Evolutionary conservation across 2,797 vertebrate species (phyloP), one percentile per base, ranked within the genome.

Genomic region (Parambassis ranga): DNA sequence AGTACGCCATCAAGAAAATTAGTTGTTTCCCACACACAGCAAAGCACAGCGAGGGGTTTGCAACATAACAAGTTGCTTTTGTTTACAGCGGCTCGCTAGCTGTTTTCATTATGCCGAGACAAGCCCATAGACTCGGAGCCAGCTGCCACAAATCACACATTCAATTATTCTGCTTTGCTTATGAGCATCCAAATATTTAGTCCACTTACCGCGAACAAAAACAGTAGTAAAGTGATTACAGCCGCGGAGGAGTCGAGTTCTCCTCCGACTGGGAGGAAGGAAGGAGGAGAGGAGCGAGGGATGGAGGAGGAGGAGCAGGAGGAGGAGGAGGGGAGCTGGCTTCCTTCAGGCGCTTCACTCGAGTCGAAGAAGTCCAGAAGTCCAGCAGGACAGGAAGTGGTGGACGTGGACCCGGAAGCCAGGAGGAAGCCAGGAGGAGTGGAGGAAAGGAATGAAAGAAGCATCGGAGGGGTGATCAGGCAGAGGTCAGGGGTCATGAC

Each of bases 181-280:
- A 43, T 88, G 88, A 91, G 91, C 90, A 93, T 93, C 91, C 91
- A 95, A 96, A 94, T 94, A 93, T 95, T 96, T 91, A 95, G 93
- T 93, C 94, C 94, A 93, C 90, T 93, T 93, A 94, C 87, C 87
- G 91, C 71, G 89, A 94, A 94, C 87, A 92, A 93, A 93, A 87
- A 92, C 91, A 92, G 87, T 92, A 87, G 86, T 91, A 90, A 89
- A 90, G 91, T 92, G 92, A 94, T 94, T 92, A 92, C 89, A 87
- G 82, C 61, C 69, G 75, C 84, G 42, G 70, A 79, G 90, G 84
- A 92, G 94, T 92, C 81, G 77, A 81, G 87, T 94, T 94, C 91
- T 92, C 84, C 81, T 87, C 90, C 53, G 71, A 77, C 61, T 23
- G 30, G 27, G 36, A 69, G 52, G 67, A 57, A 60, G 57, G 37